These are phyloP conservation scores for Telenomus remus DNA, from an alignment of 1,140 invertebrate species.

Conservation along the genomic window DNA sequence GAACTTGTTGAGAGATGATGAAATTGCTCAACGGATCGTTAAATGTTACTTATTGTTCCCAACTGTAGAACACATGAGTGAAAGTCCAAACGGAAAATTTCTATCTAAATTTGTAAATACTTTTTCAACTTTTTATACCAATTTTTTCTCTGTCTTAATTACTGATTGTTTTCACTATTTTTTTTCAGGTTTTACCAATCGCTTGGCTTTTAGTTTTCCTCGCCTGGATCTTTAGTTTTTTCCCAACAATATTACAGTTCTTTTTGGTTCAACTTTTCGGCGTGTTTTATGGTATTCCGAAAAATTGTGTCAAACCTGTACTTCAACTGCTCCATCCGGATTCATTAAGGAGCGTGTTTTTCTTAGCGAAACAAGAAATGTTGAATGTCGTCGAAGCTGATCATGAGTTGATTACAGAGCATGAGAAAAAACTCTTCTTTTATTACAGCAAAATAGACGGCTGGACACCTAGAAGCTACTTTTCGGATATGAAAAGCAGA, in stretches of 20 bases:
- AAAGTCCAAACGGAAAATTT: slow-evolving; percentile 82
- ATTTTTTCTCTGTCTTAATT: background rate
- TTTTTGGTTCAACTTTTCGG: slow-evolving; percentile 76
- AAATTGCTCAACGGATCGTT: slow-evolving; percentile 72
- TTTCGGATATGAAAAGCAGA: slow-evolving; percentile 77
- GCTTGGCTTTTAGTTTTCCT: slow-evolving; percentile 77
- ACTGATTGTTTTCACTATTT: slow-evolving; percentile 10
- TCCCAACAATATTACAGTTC: slow-evolving; percentile 77
- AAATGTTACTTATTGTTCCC: slow-evolving; percentile 87
- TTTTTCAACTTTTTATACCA: slow-evolving; percentile 24
- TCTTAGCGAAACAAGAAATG: slow-evolving; percentile 81
- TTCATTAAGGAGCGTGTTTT: slow-evolving; percentile 77
- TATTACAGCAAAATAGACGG: slow-evolving; percentile 85
- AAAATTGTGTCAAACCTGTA: slow-evolving; percentile 68
- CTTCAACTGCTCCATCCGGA: slow-evolving; percentile 76
- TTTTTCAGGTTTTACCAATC: slow-evolving; percentile 71
- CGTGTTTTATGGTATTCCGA: slow-evolving; percentile 72
- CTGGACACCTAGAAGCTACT: slow-evolving; percentile 85
- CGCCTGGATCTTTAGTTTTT: slow-evolving; percentile 77
- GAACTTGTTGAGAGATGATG: slow-evolving; percentile 80
- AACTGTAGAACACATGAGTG: slow-evolving; percentile 86
- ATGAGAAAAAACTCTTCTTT: slow-evolving; percentile 80
- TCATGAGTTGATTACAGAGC: slow-evolving; percentile 73
- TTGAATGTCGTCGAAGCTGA: slow-evolving; percentile 78
- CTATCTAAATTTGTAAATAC: slow-evolving; percentile 75